Evolutionary conservation across 2,113 vertebrate genomes (phyloP).

Genomic region (Apus apus): DNA sequence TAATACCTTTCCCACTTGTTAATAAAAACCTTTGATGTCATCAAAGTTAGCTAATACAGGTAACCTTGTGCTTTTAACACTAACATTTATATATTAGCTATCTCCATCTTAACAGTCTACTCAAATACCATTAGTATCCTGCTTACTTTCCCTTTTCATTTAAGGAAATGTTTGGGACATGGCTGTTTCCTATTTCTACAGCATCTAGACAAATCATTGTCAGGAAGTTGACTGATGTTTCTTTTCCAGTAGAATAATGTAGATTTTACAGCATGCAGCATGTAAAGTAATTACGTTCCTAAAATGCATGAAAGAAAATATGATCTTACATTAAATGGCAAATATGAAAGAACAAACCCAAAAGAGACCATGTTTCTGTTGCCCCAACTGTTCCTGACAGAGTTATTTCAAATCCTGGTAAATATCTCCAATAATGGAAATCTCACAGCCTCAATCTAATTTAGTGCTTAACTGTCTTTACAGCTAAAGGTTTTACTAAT

Average conservation of each 20-base stretch:
- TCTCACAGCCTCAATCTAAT: neutral
- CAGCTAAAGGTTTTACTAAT: slow-evolving; percentile 3
- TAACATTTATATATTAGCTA: neutral
- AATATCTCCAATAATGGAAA: neutral
- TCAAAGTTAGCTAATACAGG: neutral
- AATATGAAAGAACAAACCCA: neutral
- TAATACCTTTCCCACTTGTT: neutral
- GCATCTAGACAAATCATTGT: neutral
- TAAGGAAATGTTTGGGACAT: neutral
- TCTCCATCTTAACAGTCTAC: neutral
- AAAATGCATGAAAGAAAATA: neutral
- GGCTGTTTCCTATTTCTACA: neutral
- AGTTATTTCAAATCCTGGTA: neutral
- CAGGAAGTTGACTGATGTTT: neutral
- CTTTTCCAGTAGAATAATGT: neutral
- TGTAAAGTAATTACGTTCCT: neutral
- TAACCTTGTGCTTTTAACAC: neutral
- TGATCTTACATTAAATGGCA: neutral
- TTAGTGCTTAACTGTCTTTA: slow-evolving; percentile 6
- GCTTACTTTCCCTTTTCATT: neutral
- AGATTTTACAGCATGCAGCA: neutral
- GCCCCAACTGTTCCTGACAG: neutral
- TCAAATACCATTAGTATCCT: neutral
- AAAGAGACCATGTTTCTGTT: neutral
- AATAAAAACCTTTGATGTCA: neutral